A percentile compares a stretch with the other conserved stretches of the same genome.
phyloP scores from a whole-genome alignment of 2,888 invertebrate genomes.

The Yponomeuta sedellus region DNA sequence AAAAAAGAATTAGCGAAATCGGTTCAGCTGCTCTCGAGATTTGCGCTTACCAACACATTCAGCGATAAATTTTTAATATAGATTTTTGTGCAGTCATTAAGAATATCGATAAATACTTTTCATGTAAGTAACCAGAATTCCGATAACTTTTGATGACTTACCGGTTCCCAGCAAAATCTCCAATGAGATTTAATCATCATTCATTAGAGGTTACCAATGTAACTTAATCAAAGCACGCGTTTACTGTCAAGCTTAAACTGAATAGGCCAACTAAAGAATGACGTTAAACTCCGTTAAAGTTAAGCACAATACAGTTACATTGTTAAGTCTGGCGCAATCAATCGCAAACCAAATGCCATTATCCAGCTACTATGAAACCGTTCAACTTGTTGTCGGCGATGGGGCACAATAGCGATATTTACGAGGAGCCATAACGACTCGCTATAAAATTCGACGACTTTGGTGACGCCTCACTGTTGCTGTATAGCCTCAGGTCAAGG shows the following conservation, averaged over 20 bases:
- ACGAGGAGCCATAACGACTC: slow-evolving; percentile 24
- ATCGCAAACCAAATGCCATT: slow-evolving; percentile 8
- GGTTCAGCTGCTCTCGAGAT: too few relatives aligned
- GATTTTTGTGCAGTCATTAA: too few relatives aligned
- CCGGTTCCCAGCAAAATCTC: background rate
- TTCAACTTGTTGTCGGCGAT: slow-evolving; percentile 5
- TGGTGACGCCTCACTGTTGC: slow-evolving; percentile 21
- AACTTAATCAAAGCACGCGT: too few relatives aligned
- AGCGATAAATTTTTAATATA: too few relatives aligned
- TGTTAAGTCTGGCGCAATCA: slow-evolving; percentile 13
- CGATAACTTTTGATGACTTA: background rate
- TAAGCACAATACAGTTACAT: slow-evolving; percentile 11
- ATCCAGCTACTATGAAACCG: slow-evolving; percentile 8
- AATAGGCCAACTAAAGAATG: background rate
- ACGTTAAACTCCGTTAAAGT: slow-evolving; percentile 1
- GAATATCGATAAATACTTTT: background rate
- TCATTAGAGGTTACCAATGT: too few relatives aligned
- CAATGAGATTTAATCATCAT: background rate
- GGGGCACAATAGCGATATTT: slow-evolving; percentile 18
- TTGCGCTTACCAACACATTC: too few relatives aligned
- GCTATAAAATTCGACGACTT: slow-evolving; percentile 24
- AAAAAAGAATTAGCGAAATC: too few relatives aligned
- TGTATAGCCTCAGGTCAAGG: slow-evolving; percentile 11
- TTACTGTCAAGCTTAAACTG: background rate
- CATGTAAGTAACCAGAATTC: background rate